Evolutionary conservation across 2,797 vertebrate species (phyloP).

Genomic region (Gymnothorax reevesii): DNA sequence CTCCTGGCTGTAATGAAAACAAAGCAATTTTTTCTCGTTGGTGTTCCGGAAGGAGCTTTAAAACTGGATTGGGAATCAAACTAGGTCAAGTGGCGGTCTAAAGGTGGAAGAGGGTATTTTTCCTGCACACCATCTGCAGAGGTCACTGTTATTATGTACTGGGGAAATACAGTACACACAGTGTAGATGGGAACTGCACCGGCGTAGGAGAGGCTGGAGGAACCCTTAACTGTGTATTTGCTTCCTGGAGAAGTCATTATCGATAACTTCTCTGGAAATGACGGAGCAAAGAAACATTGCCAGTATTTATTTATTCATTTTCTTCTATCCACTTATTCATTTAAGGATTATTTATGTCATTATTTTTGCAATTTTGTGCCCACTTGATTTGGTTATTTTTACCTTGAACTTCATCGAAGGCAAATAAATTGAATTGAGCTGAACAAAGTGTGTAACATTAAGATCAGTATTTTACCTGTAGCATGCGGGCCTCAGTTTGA

Average conservation of each 20-base stretch:
- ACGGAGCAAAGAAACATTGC: slow-evolving; percentile 18
- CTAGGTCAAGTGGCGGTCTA: slow-evolving; percentile 69
- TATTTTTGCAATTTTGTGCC: no score
- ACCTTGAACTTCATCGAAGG: background rate
- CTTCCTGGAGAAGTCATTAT: slow-evolving; percentile 61
- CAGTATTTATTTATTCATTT: background rate
- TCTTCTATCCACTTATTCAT: background rate
- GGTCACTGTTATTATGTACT: slow-evolving; percentile 55
- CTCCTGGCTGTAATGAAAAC: slow-evolving; percentile 71
- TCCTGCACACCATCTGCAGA: slow-evolving; percentile 54
- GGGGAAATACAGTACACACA: slow-evolving; percentile 16
- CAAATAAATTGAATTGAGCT: background rate
- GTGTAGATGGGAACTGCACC: slow-evolving; percentile 56
- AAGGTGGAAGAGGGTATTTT: slow-evolving; percentile 66
- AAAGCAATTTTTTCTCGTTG: slow-evolving; percentile 71
- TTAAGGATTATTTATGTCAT: background rate
- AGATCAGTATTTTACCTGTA: background rate
- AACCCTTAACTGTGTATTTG: slow-evolving; percentile 64
- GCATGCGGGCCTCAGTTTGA: background rate
- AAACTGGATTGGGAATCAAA: slow-evolving; percentile 71
- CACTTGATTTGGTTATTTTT: no score
- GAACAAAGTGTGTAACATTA: background rate
- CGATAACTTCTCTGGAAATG: slow-evolving; percentile 52
- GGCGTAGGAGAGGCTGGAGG: slow-evolving; percentile 58
- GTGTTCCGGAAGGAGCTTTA: slow-evolving; percentile 62